Evolutionary conservation across 2,797 vertebrate genomes (phyloP), one percentile per base, ranked within the genome.

Genomic region (Phoebastria nigripes): DNA sequence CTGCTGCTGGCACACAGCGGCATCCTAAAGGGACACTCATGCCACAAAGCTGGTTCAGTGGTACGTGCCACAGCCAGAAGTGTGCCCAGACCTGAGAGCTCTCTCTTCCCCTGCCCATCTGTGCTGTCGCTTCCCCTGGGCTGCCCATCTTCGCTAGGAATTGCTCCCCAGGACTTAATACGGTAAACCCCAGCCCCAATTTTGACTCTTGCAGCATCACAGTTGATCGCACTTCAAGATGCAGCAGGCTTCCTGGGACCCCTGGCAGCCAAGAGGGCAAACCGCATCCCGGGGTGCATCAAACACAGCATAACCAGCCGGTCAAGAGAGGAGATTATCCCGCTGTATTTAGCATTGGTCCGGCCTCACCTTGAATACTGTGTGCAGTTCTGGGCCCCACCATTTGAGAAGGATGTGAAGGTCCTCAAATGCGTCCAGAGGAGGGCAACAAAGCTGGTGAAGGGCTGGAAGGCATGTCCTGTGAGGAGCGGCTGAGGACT

Each of bases 281-380:
- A 41, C 41, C 3, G 0, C 22, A 39, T 5, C 59, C 26, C 0
- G 21, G 8, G 49, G 22, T 4, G 6, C 71, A 47, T 9, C 31
- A 13, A 17, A 25, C 46, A 8, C 9, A 6, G 61, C 14, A 10
- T 0, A 4, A 15, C 8, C 12, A 17, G 25, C 11, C 1, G 1
- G 35, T 8, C 26, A 21, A 14, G 19, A 51, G 15, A 9, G 12
- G 54, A 3, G 12, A 25, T 12, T 7, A 17, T 52, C 46, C 39
- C 0, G 4, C 62, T 22, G 47, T 8, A 1, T 3, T 8, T 21
- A 44, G 44, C 44, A 15, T 19, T 44, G 44, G 8, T 33, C 55
- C 2, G 11, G 54, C 54, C 39, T 52, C 61, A 55, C 44, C 49
- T 9, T 2, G 19, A 71, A 29, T 37, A 14, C 66, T 20, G 25